Evolutionary conservation across 1,140 invertebrate species (phyloP), one percentile per base, ranked within the genome.

Genomic region (Drosophila arizonae): DNA sequence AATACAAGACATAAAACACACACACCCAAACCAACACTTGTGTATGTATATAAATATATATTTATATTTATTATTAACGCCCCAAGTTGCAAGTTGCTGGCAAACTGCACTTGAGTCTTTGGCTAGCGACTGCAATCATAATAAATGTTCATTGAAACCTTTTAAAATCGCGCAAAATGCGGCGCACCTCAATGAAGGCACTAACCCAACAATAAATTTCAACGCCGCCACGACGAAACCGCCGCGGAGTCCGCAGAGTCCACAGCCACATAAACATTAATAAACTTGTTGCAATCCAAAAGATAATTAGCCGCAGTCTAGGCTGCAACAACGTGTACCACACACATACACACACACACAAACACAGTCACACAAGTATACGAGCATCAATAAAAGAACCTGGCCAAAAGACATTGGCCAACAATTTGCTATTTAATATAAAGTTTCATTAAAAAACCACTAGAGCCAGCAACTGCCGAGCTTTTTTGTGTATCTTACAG

Each of bases 91-190:
- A 39, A 46, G 62, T 50, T 30, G 52, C 1, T 11, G 26, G 4
- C n/a, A 28, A 60, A 48, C 43, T 60, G 63, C 45, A 28, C n/a
- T 67, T 55, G 55, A 71, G 33, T 30, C 11, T 41, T 15, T 11
- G 63, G 21, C 6, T n/a, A 51, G 28, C 52, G 57, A 61, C 81
- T 69, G 85, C 85, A 88, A 88, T 88, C 84, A 88, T 88, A 88
- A 88, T 88, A 88, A 88, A 88, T 88, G 84, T 88, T 84, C 85
- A 88, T 88, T 88, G 84, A 88, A 88, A 88, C 85, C 84, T 88
- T 89, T 88, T 88, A 89, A 88, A 88, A 88, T 89, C 84, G 84
- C 85, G 68, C 77, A 80, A 80, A 80, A 78, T 75, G 75, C 71
- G 79, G 68, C 84, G 72, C 84, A 74, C 81, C 82, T 87, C 82